Evolutionary conservation across 2,797 vertebrate genomes (phyloP).

Genomic region (Botia almorhae): DNA sequence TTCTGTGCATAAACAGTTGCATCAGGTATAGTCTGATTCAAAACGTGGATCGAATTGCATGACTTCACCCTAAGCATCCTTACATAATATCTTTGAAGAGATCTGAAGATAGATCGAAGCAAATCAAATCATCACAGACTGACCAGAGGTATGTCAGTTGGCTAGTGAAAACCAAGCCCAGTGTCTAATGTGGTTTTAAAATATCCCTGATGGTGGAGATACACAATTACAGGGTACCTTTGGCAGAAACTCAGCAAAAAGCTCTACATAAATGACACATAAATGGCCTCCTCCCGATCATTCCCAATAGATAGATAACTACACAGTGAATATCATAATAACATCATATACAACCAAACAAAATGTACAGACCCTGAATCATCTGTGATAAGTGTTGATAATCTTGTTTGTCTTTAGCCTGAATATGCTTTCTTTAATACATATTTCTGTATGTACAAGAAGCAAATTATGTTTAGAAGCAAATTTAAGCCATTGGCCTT

Average conservation of each 20-base stretch:
- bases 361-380: background rate
- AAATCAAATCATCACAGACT: conserved; percentile 40
- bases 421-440: background rate
- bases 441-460: background rate
- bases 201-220: conserved; percentile 32
- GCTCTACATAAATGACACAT: background rate
- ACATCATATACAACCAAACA: background rate
- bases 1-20: background rate
- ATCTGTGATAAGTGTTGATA: background rate
- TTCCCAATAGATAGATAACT: background rate
- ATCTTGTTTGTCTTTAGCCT: background rate
- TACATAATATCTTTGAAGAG: conserved; percentile 8
- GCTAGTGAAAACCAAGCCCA: conserved; percentile 32
- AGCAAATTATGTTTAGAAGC: background rate
- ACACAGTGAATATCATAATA: background rate
- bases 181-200: conserved; percentile 45
- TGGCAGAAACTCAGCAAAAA: conserved; percentile 38
- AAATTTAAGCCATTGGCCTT: background rate
- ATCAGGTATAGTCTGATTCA: background rate
- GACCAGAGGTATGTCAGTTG: conserved; percentile 26
- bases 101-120: conserved; percentile 40
- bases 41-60: background rate
- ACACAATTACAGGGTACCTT: conserved; percentile 15
- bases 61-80: conserved; percentile 27
- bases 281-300: background rate